Evolutionary conservation across 2,113 vertebrate genomes (phyloP), one percentile per base, ranked within the genome.

Genomic region (Syngnathus scovelli): DNA sequence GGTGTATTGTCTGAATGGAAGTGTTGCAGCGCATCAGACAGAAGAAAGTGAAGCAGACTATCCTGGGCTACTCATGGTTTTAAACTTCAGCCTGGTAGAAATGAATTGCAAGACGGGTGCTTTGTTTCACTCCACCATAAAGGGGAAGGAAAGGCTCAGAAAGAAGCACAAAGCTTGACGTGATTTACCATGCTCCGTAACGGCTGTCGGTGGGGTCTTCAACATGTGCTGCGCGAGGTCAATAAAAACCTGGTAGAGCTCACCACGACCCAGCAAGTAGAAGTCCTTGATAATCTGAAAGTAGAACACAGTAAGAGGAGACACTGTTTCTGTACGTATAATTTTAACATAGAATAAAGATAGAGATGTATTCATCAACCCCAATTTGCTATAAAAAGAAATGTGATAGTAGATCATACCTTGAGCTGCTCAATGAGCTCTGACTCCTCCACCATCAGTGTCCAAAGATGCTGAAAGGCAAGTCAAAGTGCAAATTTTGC

Each of bases 211-310:
- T 1, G 95, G 96, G 1, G 94, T 93, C 90, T 99, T 99, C 69
- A 99, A 82, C 95, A 98, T 98, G 64, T 96, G 95, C 73, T 98
- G 96, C 27, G 96, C 95, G 1, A 93, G 94, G 83, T 99, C 97
- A 48, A 99, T 98, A 74, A 99, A 99, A 16, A 92, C 97, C 86
- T 99, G 97, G 82, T 98, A 98, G 58, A 99, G 92, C 80, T 98
- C 97, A 13, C 97, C 97, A 74, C 97, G 94, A 62, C 97, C 97
- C 90, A 99, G 74, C 78, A 99, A 83, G 75, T 98, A 98, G 71
- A 99, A 99, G 77, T 99, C 97, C 86, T 99, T 99, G 83, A 99
- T 94, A 73, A 97, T 96, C 96, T 98, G 79, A 64, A 72, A 54
- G 49, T 4, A 39, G 11, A 52, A 23, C 18, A 37, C 0, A 51